These are phyloP conservation scores for Pelvicachromis taeniatus DNA, from an alignment of 2,113 vertebrate genomes.

Conservation along the genomic window DNA sequence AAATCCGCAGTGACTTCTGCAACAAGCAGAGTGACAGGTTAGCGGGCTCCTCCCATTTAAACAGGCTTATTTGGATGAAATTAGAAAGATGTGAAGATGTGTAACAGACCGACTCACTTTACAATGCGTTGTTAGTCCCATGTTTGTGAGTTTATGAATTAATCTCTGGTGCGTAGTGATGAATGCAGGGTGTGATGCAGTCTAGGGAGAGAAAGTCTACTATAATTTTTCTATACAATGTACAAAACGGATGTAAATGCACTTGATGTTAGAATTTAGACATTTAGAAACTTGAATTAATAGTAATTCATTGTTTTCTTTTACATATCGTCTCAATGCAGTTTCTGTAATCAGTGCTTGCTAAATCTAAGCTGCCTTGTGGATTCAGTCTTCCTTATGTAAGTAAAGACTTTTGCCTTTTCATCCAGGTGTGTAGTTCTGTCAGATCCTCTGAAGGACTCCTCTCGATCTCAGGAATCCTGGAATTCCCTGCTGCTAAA, in stretches of 20 bases:
- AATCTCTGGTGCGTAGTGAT: not conserved
- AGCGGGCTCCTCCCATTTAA: not conserved
- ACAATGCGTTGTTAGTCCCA: not conserved
- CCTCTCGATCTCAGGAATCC: conserved; percentile 96
- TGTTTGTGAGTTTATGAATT: not conserved
- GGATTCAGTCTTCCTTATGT: not conserved
- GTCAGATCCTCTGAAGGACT: conserved; percentile 94
- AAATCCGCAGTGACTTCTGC: conserved; percentile 97
- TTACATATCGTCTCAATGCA: not conserved
- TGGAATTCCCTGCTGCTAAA: conserved; percentile 96
- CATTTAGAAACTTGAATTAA: not conserved
- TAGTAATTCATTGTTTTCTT: not conserved
- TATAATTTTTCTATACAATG: not conserved
- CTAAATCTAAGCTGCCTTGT: not conserved
- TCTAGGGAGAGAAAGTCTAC: not conserved
- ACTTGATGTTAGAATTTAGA: not conserved
- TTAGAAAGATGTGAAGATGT: not conserved
- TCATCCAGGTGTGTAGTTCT: conserved; percentile 87
- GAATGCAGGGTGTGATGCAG: not conserved
- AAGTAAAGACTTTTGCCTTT: not conserved
- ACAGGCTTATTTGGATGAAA: not conserved
- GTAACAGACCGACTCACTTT: not conserved
- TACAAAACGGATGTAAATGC: not conserved
- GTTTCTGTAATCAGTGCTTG: not conserved
- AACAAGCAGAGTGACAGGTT: conserved; percentile 99